phyloP scores from a whole-genome alignment of 2,113 vertebrate species.

The Channa argus region DNA sequence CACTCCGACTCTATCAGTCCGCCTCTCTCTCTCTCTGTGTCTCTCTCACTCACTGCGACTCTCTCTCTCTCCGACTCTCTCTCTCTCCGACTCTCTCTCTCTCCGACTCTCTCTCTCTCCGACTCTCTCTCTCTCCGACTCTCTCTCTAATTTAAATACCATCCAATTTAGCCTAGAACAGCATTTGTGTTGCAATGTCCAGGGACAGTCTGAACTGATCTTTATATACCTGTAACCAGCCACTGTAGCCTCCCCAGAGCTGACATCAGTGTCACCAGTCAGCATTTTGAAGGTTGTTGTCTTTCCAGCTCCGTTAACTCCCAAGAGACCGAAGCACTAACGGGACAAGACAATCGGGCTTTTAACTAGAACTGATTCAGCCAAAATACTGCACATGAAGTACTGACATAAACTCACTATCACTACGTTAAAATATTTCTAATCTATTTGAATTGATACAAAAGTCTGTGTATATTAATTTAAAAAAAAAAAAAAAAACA shows the following conservation, averaged over 20 bases:
- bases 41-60: too few species aligned
- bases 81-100: too few species aligned
- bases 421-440: too few species aligned
- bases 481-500: too few species aligned
- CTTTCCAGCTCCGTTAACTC: constrained; percentile 96
- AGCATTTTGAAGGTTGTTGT: constrained; percentile 98
- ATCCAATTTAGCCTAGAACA: background rate
- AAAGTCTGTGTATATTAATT: too few species aligned
- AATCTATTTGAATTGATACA: background rate
- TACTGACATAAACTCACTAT: background rate
- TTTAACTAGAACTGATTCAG: background rate
- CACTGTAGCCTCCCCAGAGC: constrained; percentile 90
- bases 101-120: too few species aligned
- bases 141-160: background rate
- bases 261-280: constrained; percentile 92
- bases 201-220: background rate
- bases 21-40: too few species aligned
- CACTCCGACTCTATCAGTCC: too few species aligned
- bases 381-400: background rate
- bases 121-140: too few species aligned
- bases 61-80: too few species aligned
- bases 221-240: constrained; percentile 89
- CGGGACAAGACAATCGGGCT: constrained; percentile 30
- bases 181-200: constrained; percentile 3
- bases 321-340: constrained; percentile 96